A percentile compares a stretch with the other conserved stretches of the same genome.
Conservation (phyloP, 37 sponge, comb jelly and placozoan genomes). For the Cladorhizidae sp. region DNA sequence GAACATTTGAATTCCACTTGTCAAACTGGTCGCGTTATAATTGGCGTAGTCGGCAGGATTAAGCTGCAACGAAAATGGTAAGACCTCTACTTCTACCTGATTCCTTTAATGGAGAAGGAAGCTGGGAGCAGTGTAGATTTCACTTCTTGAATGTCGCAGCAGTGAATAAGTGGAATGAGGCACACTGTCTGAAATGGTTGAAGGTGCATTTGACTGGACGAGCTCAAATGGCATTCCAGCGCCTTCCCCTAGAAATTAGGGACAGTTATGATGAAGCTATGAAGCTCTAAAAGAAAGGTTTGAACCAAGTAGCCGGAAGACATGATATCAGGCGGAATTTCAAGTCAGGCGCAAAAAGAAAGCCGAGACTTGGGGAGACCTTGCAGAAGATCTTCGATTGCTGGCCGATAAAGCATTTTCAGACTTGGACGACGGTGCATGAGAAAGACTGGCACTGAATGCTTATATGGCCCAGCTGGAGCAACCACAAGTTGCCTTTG, state of each 20-base stretch:
- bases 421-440: slow-evolving; percentile 23
- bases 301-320: slow-evolving; percentile 26
- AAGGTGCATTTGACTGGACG: slow-evolving; percentile 34
- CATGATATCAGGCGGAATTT: slow-evolving; percentile 44
- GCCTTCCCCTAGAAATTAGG: background rate
- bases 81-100: slow-evolving; percentile 26
- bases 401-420: slow-evolving; percentile 51
- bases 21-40: background rate
- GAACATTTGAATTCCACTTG: too few relatives aligned
- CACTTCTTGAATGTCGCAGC: slow-evolving; percentile 44
- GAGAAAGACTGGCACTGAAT: slow-evolving; percentile 33
- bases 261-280: background rate
- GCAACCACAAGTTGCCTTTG: slow-evolving; percentile 39
- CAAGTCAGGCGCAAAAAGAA: slow-evolving; percentile 22
- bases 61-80: background rate
- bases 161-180: slow-evolving; percentile 47
- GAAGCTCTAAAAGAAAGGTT: slow-evolving; percentile 44
- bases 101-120: slow-evolving; percentile 39
- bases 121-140: slow-evolving; percentile 25
- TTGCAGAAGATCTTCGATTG: slow-evolving; percentile 26
- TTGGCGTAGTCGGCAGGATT: slow-evolving; percentile 9
- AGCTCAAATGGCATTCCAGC: slow-evolving; percentile 24
- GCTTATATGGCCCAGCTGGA: slow-evolving; percentile 19
- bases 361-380: slow-evolving; percentile 43
- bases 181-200: slow-evolving; percentile 27